These are phyloP conservation scores for Ladona fulva DNA, from an alignment of 1,140 invertebrate species.

Conservation along the genomic window DNA sequence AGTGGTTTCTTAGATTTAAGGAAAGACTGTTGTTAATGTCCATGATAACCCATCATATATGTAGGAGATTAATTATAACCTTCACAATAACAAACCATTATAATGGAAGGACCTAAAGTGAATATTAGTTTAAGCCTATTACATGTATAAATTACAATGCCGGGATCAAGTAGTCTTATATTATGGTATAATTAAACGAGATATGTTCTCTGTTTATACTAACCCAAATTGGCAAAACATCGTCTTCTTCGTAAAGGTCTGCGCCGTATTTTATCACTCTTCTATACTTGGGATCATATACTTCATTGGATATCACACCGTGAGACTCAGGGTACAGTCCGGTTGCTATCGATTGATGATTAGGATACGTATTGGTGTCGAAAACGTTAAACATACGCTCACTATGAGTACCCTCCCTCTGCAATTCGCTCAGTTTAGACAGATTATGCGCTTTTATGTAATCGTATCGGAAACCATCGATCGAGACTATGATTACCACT, in stretches of 20 bases:
- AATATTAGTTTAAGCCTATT: no score
- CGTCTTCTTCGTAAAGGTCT: slow-evolving; percentile 43
- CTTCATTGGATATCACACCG: slow-evolving; percentile 57
- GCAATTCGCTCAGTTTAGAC: slow-evolving; percentile 44
- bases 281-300: slow-evolving; percentile 48
- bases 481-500: slow-evolving; percentile 38
- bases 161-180: neutral
- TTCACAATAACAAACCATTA: no score
- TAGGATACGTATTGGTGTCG: slow-evolving; percentile 68
- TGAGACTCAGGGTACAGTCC: slow-evolving; percentile 64
- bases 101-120: no score
- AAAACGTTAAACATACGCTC: slow-evolving; percentile 54
- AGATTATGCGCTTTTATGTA: slow-evolving; percentile 37
- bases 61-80: no score
- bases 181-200: neutral
- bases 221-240: slow-evolving; percentile 52
- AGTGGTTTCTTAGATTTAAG: no score
- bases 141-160: no score
- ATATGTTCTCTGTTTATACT: slow-evolving; percentile 4
- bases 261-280: slow-evolving; percentile 34
- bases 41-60: no score
- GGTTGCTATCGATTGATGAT: slow-evolving; percentile 69
- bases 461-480: slow-evolving; percentile 46
- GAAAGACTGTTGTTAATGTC: no score
- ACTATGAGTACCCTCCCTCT: slow-evolving; percentile 44